A percentile compares a stretch with the other conserved stretches of the same genome.
These are phyloP conservation scores for Machimus rusticus DNA, from an alignment of 2,888 invertebrate genomes.

Conservation along the genomic window DNA sequence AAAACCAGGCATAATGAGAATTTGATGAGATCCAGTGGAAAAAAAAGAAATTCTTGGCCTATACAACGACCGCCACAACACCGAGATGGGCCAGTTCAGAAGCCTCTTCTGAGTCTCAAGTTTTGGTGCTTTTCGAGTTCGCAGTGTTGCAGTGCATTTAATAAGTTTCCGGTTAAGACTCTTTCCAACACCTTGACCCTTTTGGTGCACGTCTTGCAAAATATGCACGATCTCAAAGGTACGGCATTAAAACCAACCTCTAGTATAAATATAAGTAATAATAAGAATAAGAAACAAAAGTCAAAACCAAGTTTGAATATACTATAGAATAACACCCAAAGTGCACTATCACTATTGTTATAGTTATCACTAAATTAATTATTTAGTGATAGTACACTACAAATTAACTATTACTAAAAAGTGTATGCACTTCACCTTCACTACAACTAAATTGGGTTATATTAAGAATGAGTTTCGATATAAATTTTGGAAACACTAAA, in stretches of 20 bases:
- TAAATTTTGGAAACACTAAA: too few relatives aligned
- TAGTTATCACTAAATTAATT: too few relatives aligned
- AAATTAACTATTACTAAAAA: too few relatives aligned
- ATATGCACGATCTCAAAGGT: neutral
- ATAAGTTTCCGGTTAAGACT: neutral
- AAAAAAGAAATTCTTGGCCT: neutral
- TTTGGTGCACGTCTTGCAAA: neutral
- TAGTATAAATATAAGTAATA: neutral
- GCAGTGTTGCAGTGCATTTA: neutral
- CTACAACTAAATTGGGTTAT: too few relatives aligned
- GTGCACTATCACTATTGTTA: too few relatives aligned
- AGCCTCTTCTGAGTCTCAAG: neutral
- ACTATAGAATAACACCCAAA: too few relatives aligned
- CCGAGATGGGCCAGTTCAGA: neutral
- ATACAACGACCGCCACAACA: neutral
- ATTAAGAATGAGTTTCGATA: too few relatives aligned
- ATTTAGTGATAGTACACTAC: too few relatives aligned
- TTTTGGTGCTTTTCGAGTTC: neutral
- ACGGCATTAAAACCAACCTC: neutral
- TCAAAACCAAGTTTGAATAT: neutral
- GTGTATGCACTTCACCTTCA: too few relatives aligned
- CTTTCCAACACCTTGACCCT: neutral
- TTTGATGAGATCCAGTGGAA: neutral
- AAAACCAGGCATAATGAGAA: neutral
- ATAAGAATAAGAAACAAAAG: neutral